phyloP scores from a whole-genome alignment of 2,888 invertebrate species.

The Venustoraphidia nigricollis region DNA sequence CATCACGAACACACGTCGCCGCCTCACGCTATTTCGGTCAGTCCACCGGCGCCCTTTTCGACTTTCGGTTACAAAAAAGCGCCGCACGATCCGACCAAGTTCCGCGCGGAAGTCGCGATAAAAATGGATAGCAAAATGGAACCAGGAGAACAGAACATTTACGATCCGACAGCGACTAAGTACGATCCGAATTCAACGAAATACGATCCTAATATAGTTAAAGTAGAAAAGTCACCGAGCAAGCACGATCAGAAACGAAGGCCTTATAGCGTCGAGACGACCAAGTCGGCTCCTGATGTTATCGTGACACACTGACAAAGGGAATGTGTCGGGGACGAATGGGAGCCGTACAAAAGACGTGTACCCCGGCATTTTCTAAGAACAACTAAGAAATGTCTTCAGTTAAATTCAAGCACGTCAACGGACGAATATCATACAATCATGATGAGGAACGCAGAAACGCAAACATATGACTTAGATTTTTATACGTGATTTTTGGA shows the following conservation, averaged over 20 bases:
- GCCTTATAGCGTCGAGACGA: constrained; percentile 69
- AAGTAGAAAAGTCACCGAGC: neutral
- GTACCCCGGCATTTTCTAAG: constrained; percentile 30
- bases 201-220: neutral
- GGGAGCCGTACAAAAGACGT: constrained; percentile 41
- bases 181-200: no score
- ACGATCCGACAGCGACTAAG: constrained; percentile 7
- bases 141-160: constrained; percentile 8
- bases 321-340: constrained; percentile 22
- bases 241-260: constrained; percentile 24
- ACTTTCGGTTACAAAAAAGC: constrained; percentile 36
- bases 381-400: constrained; percentile 24
- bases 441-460: constrained; percentile 1
- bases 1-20: constrained; percentile 7
- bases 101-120: constrained; percentile 43
- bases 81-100: constrained; percentile 19
- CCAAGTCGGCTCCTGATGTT: constrained; percentile 80
- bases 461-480: neutral
- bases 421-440: constrained; percentile 25
- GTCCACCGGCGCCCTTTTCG: constrained; percentile 31
- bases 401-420: constrained; percentile 25
- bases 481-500: no score
- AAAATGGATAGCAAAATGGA: constrained; percentile 29
- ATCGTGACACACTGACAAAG: constrained; percentile 69
- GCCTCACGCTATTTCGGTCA: constrained; percentile 1